Evolutionary conservation across 1,140 invertebrate genomes (phyloP).

Genomic region (Myzus persicae): DNA sequence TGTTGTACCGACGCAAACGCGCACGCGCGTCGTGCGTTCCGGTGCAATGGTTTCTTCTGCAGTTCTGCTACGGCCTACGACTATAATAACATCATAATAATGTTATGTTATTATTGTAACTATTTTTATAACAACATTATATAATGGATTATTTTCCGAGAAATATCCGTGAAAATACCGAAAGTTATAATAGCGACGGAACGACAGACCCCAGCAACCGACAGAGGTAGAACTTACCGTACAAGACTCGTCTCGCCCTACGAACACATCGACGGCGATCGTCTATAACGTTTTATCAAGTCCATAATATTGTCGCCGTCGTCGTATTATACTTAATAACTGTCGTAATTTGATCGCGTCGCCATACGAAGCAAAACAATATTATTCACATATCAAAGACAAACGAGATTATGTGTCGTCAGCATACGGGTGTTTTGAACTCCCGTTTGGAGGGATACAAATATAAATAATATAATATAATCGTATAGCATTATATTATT

Average conservation of each 20-base stretch:
- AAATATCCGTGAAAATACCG: not conserved
- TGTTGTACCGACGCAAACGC: not conserved
- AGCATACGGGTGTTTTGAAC: not conserved
- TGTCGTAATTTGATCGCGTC: not conserved
- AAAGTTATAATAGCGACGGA: not conserved
- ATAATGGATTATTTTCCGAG: not conserved
- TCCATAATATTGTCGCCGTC: not conserved
- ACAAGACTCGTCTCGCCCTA: too few relatives aligned
- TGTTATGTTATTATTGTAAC: not conserved
- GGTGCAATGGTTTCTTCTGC: not conserved
- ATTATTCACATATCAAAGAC: not conserved
- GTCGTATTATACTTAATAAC: not conserved
- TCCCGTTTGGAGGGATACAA: not conserved
- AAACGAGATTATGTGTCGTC: not conserved
- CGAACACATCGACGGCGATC: not conserved
- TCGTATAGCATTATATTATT: not conserved
- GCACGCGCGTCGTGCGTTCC: not conserved
- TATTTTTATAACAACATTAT: not conserved
- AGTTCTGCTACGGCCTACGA: not conserved
- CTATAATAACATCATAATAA: not conserved
- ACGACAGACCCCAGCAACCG: not conserved
- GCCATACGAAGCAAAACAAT: not conserved
- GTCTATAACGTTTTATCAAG: not conserved
- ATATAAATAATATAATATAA: slow-evolving; percentile 5
- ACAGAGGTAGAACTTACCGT: not conserved